Base-by-base conservation (phyloP, 2,797 vertebrate genomes). In the Poeciliopsis gracilis region DNA sequence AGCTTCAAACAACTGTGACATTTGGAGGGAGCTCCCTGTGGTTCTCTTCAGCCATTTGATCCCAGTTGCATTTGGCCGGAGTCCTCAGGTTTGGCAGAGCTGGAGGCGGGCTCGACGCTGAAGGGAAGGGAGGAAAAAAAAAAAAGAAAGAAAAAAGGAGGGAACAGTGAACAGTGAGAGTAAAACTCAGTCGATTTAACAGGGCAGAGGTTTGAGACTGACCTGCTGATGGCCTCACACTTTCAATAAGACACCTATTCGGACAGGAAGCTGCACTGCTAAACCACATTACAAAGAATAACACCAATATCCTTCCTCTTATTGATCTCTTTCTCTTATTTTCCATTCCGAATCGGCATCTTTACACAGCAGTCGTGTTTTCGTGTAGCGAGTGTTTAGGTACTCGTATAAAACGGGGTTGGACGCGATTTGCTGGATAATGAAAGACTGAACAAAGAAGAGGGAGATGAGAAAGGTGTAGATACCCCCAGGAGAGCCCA, bases 1-100 rank as follows among this genome's bases (percentile, higher is more conserved):
- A 87, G 86, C 93, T 95, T 95, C 91, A 95, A 94, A 95, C 93
- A 92, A 90, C 93, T 92, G 91, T 94, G 94, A 94, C 94, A 95
- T 95, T 95, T 95, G 94, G 94, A 95, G 86, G 85, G 83, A 89
- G 86, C 89, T 70, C 91, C 93, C 90, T 87, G 91, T 87, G 91
- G 93, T 86, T 91, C 88, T 91, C 89, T 89, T 80, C 67, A 86
- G 87, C 89, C 85, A 94, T 95, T 94, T 95, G 92, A 95, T 95
- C 92, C 91, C 90, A 87, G 87, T 89, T 90, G 89, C 86, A 55
- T 92, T 93, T 94, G 93, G 94, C 93, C 87, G 71, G 87, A 90
- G 88, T 86, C 82, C 82, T 84, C 87, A 86, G 92, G 87, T 91
- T 92, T 94, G 94, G 93, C 93, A 89, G 28, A 55, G 81, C 86